Evolutionary conservation across 2,113 vertebrate species (phyloP).

Genomic region (Sclerurus mexicanus): DNA sequence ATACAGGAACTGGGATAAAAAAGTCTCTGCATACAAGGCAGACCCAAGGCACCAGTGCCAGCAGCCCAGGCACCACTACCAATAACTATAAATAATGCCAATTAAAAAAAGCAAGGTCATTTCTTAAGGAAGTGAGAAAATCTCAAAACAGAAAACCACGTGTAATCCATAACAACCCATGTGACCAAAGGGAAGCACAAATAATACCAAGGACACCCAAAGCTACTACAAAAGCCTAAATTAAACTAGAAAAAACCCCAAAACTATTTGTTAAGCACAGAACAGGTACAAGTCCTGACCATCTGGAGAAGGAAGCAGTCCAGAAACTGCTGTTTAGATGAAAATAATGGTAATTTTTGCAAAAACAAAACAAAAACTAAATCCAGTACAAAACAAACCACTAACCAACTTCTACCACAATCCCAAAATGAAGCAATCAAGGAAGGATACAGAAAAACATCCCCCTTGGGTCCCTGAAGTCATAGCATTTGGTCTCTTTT

Average conservation of each 20-base stretch:
- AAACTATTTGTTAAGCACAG: neutral
- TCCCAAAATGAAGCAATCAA: neutral
- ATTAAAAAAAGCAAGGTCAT: neutral
- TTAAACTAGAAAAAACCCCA: neutral
- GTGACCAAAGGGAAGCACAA: neutral
- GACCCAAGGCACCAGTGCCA: neutral
- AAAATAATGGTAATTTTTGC: neutral
- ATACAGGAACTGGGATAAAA: neutral
- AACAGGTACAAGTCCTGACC: neutral
- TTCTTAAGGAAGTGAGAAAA: neutral
- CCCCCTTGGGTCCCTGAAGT: neutral
- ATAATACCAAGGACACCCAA: neutral
- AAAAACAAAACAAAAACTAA: neutral
- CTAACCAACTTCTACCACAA: neutral
- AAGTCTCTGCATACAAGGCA: neutral
- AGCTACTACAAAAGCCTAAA: neutral
- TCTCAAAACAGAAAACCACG: neutral
- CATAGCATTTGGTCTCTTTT: neutral
- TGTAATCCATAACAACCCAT: neutral
- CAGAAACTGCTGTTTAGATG: neutral
- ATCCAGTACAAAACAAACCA: neutral
- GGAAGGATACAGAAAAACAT: neutral
- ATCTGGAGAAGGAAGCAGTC: neutral
- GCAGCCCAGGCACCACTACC: neutral
- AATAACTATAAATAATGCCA: neutral